Percentiles rank a stretch among this genome's conserved stretches.
Conservation (phyloP, 1,140 invertebrate genomes). For the Drosophila trapezifrons region DNA sequence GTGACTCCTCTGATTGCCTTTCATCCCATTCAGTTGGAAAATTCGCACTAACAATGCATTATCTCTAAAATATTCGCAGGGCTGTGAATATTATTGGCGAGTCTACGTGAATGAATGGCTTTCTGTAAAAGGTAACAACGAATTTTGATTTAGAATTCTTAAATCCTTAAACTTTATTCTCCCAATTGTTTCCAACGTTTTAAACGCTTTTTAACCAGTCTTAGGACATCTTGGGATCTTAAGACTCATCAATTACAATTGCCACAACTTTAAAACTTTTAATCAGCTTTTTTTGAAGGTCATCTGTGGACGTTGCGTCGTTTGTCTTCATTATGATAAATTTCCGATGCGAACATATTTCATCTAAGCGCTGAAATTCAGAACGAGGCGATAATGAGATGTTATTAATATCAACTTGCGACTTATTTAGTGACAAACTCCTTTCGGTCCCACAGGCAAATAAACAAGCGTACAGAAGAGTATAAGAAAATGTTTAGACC, state of each 20-base stretch:
- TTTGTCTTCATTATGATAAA: slow-evolving; percentile 75
- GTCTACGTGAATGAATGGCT: background rate
- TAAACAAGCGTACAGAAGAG: slow-evolving; percentile 30
- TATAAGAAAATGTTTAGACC: slow-evolving; percentile 46
- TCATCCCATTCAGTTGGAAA: slow-evolving; percentile 39
- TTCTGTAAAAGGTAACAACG: background rate
- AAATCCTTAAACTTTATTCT: background rate
- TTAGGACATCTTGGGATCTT: background rate
- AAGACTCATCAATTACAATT: slow-evolving; percentile 50
- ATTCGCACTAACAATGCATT: slow-evolving; percentile 29
- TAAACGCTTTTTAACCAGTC: slow-evolving; percentile 10
- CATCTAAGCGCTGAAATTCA: slow-evolving; percentile 61
- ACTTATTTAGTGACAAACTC: slow-evolving; percentile 74
- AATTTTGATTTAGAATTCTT: background rate
- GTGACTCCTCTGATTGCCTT: slow-evolving; percentile 44
- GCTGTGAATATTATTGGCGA: slow-evolving; percentile 8
- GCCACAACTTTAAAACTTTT: slow-evolving; percentile 5
- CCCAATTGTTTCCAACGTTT: background rate
- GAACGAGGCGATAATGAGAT: slow-evolving; percentile 75
- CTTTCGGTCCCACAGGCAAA: slow-evolving; percentile 30
- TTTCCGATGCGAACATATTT: slow-evolving; percentile 67
- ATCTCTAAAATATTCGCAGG: slow-evolving; percentile 6
- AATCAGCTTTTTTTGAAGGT: slow-evolving; percentile 36
- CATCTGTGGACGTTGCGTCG: slow-evolving; percentile 27
- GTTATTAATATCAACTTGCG: slow-evolving; percentile 80